phyloP scores from a whole-genome alignment of 2,113 vertebrate species.

The Syngnathoides biaculeatus region DNA sequence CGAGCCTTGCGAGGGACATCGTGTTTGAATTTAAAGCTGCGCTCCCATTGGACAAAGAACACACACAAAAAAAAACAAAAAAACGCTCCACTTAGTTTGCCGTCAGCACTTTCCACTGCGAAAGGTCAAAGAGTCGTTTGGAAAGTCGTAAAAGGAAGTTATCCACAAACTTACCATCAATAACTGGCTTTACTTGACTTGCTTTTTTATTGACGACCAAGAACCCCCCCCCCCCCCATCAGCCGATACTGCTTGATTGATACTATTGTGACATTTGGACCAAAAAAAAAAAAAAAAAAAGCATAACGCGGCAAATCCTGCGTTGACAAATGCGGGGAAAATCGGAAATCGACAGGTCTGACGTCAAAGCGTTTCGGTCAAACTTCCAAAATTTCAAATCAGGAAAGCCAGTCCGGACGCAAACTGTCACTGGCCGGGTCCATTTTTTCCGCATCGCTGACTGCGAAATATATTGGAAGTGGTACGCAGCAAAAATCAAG shows the following conservation, averaged over 20 bases:
- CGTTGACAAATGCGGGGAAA: no score
- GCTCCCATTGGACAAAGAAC: background rate
- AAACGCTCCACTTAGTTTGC: background rate
- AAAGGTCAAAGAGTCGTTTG: background rate
- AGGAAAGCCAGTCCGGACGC: no score
- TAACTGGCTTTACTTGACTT: background rate
- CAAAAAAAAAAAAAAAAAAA: no score
- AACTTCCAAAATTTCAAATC: no score
- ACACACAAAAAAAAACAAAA: background rate
- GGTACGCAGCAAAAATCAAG: no score
- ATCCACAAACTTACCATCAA: background rate
- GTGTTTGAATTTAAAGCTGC: background rate
- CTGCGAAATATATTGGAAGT: no score
- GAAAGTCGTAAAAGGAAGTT: background rate
- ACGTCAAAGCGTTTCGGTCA: no score
- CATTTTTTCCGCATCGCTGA: no score
- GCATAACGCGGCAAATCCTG: no score
- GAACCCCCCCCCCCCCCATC: background rate
- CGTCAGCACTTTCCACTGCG: background rate
- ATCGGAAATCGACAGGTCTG: no score
- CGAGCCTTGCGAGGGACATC: background rate
- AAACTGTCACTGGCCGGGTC: no score
- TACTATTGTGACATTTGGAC: background rate
- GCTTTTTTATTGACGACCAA: background rate
- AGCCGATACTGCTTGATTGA: background rate